phyloP scores from a whole-genome alignment of 2,888 invertebrate species.

The Pyrocoelia pectoralis region DNA sequence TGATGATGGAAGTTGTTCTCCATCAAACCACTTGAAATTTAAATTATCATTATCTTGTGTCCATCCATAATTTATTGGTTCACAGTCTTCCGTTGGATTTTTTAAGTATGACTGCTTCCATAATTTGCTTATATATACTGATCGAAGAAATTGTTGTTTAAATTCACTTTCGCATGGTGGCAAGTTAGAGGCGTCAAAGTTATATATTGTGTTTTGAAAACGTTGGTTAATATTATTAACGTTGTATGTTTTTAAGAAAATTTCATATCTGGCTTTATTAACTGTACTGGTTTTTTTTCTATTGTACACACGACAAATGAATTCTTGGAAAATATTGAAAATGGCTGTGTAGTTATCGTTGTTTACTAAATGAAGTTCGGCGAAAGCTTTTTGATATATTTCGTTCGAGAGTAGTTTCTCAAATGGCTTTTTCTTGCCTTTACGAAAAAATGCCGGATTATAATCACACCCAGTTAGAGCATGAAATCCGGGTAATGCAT shows the following conservation, averaged over 20 bases:
- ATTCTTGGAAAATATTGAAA: background rate
- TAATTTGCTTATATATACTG: background rate
- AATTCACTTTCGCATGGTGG: background rate
- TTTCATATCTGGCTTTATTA: background rate
- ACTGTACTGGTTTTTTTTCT: background rate
- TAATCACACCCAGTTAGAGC: conserved; percentile 39
- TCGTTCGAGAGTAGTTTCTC: conserved; percentile 11
- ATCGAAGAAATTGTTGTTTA: background rate
- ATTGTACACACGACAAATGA: background rate
- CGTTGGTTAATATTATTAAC: too few species aligned
- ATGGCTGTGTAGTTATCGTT: too few species aligned
- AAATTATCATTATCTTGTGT: background rate
- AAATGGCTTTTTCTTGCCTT: conserved; percentile 8
- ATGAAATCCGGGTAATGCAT: conserved; percentile 29
- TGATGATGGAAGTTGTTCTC: background rate
- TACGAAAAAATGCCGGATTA: conserved; percentile 32
- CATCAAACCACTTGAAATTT: background rate
- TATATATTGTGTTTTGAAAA: background rate
- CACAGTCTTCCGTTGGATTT: background rate
- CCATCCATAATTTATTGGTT: background rate
- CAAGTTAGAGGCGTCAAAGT: background rate
- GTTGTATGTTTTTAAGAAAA: background rate
- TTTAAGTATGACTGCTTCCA: background rate
- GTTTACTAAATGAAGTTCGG: background rate
- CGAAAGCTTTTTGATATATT: conserved; percentile 16